Conservation (phyloP, 92 coral and sea anemone species). For the Parazoanthus swiftii region DNA sequence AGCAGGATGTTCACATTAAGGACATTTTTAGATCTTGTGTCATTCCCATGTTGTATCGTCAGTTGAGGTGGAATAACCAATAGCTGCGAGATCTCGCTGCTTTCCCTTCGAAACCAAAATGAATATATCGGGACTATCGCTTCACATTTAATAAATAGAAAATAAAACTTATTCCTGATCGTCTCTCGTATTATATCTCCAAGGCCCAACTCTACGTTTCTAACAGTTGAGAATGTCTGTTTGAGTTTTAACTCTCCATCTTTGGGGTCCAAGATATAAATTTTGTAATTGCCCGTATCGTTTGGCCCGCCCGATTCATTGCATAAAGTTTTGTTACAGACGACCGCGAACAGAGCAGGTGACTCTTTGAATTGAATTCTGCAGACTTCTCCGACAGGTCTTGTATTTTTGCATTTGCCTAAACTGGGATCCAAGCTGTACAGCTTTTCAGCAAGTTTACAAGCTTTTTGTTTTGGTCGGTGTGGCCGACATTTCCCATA, state of each 20-base stretch:
- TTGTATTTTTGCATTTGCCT: slow-evolving; percentile 45
- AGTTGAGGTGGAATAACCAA: slow-evolving; percentile 50
- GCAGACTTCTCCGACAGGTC: slow-evolving; percentile 53
- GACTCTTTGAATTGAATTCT: neutral
- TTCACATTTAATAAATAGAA: slow-evolving; percentile 59
- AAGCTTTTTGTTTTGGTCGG: slow-evolving; percentile 48
- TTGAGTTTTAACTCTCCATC: slow-evolving; percentile 44
- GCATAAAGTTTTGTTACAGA: neutral
- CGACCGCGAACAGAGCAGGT: neutral
- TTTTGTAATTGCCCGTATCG: neutral
- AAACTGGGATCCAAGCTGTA: slow-evolving; percentile 43
- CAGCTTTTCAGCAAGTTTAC: slow-evolving; percentile 48
- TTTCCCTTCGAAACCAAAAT: neutral
- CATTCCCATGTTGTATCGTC: slow-evolving; percentile 28
- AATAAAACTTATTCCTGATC: slow-evolving; percentile 45
- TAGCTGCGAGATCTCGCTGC: slow-evolving; percentile 47
- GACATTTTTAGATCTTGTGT: slow-evolving; percentile 37
- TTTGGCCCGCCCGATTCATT: neutral
- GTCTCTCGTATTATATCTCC: slow-evolving; percentile 46
- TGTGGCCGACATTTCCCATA: slow-evolving; percentile 73
- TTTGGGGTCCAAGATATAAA: slow-evolving; percentile 50
- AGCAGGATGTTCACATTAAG: slow-evolving; percentile 76
- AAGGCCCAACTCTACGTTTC: slow-evolving; percentile 50
- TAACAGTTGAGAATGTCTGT: slow-evolving; percentile 38
- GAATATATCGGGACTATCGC: neutral